Percentiles rank a stretch among this genome's conserved stretches.
Evolutionary conservation across 2,113 vertebrate species (phyloP).

Genomic region (Phalacrocorax aristotelis): DNA sequence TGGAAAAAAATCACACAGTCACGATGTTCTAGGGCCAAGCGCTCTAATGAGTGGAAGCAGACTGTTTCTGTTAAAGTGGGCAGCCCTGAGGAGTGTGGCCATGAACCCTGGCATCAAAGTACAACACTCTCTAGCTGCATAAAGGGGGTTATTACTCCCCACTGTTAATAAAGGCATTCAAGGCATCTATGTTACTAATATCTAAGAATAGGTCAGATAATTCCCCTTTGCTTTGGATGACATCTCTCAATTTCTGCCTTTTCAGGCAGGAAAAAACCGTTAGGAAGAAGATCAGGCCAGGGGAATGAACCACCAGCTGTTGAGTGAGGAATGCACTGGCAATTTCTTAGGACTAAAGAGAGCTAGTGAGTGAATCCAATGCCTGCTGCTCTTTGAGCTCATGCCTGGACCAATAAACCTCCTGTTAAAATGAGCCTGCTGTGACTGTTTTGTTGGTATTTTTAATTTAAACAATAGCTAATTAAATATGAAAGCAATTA

Average conservation of each 20-base stretch:
- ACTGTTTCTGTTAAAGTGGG: neutral
- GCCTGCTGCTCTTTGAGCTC: slow-evolving; percentile 44
- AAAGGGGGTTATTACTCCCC: neutral
- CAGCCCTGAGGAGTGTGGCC: neutral
- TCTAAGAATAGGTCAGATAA: neutral
- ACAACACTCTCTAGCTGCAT: neutral
- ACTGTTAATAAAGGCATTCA: neutral
- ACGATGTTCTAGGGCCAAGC: neutral
- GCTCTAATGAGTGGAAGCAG: neutral
- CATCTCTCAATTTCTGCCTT: neutral
- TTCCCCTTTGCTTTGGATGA: neutral
- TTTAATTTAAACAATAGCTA: slow-evolving; percentile 72
- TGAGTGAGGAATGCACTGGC: neutral
- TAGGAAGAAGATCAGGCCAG: neutral
- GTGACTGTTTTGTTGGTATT: slow-evolving; percentile 65
- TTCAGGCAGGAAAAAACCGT: neutral
- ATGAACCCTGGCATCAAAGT: neutral
- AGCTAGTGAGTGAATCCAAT: neutral
- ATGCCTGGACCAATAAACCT: slow-evolving; percentile 49
- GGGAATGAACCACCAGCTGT: slow-evolving; percentile 28
- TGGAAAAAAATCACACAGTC: neutral
- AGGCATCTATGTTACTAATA: neutral
- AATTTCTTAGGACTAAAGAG: slow-evolving; percentile 32
- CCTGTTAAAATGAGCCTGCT: slow-evolving; percentile 58
- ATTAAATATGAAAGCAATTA: slow-evolving; percentile 74